phyloP scores from a whole-genome alignment of 1,140 invertebrate genomes.

The Aricia agestis region DNA sequence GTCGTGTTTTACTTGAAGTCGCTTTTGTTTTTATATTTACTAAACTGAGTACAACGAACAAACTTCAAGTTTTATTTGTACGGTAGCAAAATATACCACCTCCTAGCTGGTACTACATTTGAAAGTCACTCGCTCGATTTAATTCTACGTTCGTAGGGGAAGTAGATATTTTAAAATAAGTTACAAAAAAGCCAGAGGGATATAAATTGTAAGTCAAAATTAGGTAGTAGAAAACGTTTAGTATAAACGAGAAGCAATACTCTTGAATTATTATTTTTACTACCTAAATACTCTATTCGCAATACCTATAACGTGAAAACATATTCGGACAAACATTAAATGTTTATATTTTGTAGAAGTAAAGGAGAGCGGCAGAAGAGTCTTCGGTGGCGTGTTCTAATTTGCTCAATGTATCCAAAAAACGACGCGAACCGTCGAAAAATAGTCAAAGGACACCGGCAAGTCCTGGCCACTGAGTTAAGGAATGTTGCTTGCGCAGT shows the following conservation, averaged over 20 bases:
- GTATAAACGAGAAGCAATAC: constrained; percentile 74
- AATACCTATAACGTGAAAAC: constrained; percentile 23
- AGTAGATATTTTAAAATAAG: not conserved
- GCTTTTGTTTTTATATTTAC: not conserved
- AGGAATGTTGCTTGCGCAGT: too few relatives aligned
- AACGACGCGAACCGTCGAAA: not conserved
- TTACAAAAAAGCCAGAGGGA: constrained; percentile 58
- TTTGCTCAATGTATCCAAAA: constrained; percentile 10
- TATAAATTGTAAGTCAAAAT: constrained; percentile 61
- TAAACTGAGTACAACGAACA: not conserved
- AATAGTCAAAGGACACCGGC: not conserved
- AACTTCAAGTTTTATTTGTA: not conserved
- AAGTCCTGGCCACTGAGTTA: not conserved
- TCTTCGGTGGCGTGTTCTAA: not conserved
- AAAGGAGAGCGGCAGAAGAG: constrained; percentile 19
- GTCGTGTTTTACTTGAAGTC: not conserved
- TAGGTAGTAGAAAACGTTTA: constrained; percentile 70
- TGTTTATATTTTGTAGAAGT: constrained; percentile 25
- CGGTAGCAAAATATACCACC: not conserved
- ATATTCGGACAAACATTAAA: constrained; percentile 6
- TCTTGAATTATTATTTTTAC: constrained; percentile 67
- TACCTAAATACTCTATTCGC: constrained; percentile 61
- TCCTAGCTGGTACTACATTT: not conserved
- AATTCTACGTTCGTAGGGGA: not conserved
- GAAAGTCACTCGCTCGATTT: not conserved